Base-by-base conservation (phyloP, 2,888 invertebrate genomes). In the Dendrolimus houi region DNA sequence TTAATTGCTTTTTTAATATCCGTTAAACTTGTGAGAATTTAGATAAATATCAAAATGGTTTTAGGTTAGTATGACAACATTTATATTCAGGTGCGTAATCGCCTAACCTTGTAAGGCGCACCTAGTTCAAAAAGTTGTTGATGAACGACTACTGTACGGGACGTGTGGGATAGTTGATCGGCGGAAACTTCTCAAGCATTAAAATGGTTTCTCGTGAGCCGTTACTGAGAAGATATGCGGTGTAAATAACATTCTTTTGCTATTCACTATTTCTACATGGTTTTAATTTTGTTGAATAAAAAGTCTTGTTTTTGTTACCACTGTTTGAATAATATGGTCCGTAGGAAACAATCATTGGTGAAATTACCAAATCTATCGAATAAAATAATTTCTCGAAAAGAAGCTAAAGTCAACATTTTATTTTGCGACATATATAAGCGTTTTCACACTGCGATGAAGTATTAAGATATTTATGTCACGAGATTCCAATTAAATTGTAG, bases 151-250 rank as follows among this genome's bases (percentile, higher is more conserved):
- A 64, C 56, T 55, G 63, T 29, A 29, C 61, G 67, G 66, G 69
- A 69, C 68, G 70, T 69, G 74, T 69, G 65, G 70, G 72, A 77
- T 74, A 71, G 68, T 65, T 69, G 75, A 77, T 78, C 75, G 68
- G 69, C 63, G 72, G 58, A 62, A 69, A 77, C 75, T 82, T 83
- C 73, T 77, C 69, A 70, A 71, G 66, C 73, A 76, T 75, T 75
- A 70, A 72, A 74, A 69, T 62, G 67, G 77, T 84, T 83, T 83
- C 79, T 78, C 61, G 59, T 56, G 65, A 62, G 60, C 72, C 73
- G 75, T 78, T 74, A 75, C 73, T 70, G 75, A 72, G 9, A 10
- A 47, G 9, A 47, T 47, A 47, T 47, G 47, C 47, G 12, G 47
- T 12, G 47, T 47, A 12, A 10, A 47, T 47, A 12, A 47, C 47